A percentile compares a stretch with the other conserved stretches of the same genome.
Evolutionary conservation across 2,797 vertebrate genomes (phyloP).

Genomic region (Sus cebifrons): DNA sequence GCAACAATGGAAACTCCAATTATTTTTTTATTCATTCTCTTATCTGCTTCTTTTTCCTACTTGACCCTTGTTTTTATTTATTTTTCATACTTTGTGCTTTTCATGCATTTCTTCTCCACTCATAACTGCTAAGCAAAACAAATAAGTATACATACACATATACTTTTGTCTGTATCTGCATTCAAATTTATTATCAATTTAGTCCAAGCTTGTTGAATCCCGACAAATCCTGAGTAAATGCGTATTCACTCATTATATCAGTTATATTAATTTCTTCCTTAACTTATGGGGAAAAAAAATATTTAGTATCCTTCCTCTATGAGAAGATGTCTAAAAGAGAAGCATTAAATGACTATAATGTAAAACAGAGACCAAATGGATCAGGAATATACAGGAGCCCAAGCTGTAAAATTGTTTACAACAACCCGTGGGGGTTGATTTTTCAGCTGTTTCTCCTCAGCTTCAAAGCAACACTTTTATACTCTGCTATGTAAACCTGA

Average conservation of each 20-base stretch:
- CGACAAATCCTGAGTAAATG: neutral
- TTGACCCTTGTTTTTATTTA: neutral
- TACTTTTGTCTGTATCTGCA: neutral
- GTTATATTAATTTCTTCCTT: neutral
- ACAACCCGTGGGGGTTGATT: neutral
- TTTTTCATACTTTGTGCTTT: neutral
- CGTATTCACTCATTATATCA: conserved; percentile 1
- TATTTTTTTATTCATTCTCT: neutral
- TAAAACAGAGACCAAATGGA: neutral
- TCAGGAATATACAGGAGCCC: neutral
- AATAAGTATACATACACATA: neutral
- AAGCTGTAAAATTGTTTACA: neutral
- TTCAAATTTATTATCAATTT: neutral
- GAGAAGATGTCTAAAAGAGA: neutral
- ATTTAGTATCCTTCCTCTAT: neutral
- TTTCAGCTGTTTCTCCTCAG: neutral
- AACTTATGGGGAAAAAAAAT: neutral
- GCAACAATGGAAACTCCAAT: neutral
- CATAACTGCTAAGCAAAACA: neutral
- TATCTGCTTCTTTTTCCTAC: neutral
- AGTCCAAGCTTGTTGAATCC: neutral
- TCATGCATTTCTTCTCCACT: neutral
- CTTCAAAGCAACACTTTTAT: neutral
- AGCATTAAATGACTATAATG: neutral
- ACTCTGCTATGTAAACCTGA: neutral